These are phyloP conservation scores for Polia nebulosa DNA, from an alignment of 2,888 invertebrate species.

Conservation along the genomic window DNA sequence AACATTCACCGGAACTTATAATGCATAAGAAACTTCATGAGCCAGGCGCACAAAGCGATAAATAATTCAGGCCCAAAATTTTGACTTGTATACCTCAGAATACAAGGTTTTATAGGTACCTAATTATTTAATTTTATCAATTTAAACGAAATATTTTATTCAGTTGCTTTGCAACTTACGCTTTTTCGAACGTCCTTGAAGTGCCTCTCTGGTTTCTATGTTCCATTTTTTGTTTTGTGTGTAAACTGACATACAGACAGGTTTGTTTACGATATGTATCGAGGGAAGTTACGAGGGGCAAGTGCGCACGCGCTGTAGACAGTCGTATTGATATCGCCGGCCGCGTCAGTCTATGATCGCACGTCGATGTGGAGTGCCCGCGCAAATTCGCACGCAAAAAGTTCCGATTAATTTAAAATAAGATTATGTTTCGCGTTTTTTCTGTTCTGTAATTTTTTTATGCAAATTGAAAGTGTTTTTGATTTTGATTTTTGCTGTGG, in stretches of 20 bases:
- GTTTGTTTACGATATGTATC: slow-evolving; percentile 38
- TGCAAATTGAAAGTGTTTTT: slow-evolving; percentile 20
- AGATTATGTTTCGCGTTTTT: slow-evolving; percentile 21
- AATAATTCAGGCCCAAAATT: no score
- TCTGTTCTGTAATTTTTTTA: slow-evolving; percentile 15
- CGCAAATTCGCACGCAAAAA: slow-evolving; percentile 27
- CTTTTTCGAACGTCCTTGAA: slow-evolving; percentile 19
- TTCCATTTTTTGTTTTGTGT: slow-evolving; percentile 12
- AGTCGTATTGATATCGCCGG: slow-evolving; percentile 30
- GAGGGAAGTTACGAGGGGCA: slow-evolving; percentile 45
- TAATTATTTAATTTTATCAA: no score
- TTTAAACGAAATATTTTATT: background rate
- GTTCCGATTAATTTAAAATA: slow-evolving; percentile 18
- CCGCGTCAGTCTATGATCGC: slow-evolving; percentile 48
- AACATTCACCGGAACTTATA: slow-evolving; percentile 39
- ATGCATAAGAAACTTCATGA: background rate
- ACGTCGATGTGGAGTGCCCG: slow-evolving; percentile 40
- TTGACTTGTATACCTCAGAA: no score
- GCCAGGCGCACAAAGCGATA: no score
- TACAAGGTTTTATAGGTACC: no score
- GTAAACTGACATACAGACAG: slow-evolving; percentile 25
- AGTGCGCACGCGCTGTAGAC: slow-evolving; percentile 44
- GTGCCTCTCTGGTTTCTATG: background rate
- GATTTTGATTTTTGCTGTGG: slow-evolving; percentile 8
- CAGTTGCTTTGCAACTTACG: no score